Evolutionary conservation across 1,140 invertebrate species (phyloP).

Genomic region (Psilanteris sp.): DNA sequence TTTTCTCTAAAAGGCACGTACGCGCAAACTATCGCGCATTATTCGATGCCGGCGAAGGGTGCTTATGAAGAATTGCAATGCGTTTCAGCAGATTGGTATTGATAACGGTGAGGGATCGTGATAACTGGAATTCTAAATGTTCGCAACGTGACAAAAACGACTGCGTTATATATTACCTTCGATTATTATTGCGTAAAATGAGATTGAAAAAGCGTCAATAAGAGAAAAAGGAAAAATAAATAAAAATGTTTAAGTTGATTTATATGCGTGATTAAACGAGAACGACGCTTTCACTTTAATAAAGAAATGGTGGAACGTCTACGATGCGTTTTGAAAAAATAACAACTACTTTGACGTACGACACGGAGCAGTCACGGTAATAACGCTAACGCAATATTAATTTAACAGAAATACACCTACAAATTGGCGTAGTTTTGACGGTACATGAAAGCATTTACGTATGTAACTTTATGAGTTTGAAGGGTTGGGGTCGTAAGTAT

Average conservation of each 20-base stretch:
- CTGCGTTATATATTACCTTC: constrained; percentile 4
- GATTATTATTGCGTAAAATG: constrained; percentile 27
- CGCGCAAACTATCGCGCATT: constrained; percentile 55
- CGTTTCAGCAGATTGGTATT: constrained; percentile 70
- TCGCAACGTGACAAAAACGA: constrained; percentile 21
- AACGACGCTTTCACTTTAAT: no score
- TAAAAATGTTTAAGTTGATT: no score
- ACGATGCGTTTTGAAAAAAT: no score
- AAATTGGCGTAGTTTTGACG: constrained; percentile 35
- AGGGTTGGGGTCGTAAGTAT: constrained; percentile 50
- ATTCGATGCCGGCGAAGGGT: constrained; percentile 62
- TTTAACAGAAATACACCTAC: constrained; percentile 26
- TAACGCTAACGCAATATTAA: constrained; percentile 21
- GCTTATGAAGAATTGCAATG: constrained; percentile 69
- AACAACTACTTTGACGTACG: no score
- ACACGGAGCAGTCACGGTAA: no score
- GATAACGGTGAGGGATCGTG: constrained; percentile 59
- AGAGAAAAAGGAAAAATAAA: not conserved
- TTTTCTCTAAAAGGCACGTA: constrained; percentile 39
- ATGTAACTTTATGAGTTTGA: constrained; percentile 50
- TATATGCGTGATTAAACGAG: no score
- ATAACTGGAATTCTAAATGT: constrained; percentile 51
- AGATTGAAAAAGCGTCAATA: not conserved
- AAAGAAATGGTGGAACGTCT: no score
- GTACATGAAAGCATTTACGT: constrained; percentile 54